Percentiles rank a stretch among this genome's conserved stretches.
Conservation (phyloP, 1,140 invertebrate genomes). For the Anoplolepis gracilipes region DNA sequence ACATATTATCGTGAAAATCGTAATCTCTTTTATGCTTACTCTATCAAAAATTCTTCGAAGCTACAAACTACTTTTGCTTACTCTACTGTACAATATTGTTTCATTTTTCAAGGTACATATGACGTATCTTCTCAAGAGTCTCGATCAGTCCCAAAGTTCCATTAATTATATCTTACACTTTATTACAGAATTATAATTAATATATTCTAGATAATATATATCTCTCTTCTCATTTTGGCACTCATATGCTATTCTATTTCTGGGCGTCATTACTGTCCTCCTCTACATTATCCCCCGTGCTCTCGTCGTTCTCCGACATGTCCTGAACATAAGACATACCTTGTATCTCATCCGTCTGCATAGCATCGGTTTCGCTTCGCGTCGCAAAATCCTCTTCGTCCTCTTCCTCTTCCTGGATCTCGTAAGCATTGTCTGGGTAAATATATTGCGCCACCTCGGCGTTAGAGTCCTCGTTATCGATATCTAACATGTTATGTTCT, state of each 20-base stretch:
- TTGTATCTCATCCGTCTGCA: conserved; percentile 56
- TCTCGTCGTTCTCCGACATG: conserved; percentile 39
- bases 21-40: neutral
- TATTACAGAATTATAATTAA: conserved; percentile 39
- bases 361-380: conserved; percentile 23
- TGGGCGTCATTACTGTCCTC: conserved; percentile 52
- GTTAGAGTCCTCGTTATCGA: conserved; percentile 81
- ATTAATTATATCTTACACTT: conserved; percentile 51
- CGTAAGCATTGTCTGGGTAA: conserved; percentile 45
- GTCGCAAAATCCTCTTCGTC: conserved; percentile 23
- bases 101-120: conserved; percentile 61
- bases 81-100: conserved; percentile 57
- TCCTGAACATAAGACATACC: conserved; percentile 77
- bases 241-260: conserved; percentile 59
- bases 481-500: conserved; percentile 76
- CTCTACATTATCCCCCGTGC: conserved; percentile 46
- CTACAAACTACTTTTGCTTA: conserved; percentile 43
- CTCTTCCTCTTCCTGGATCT: conserved; percentile 11
- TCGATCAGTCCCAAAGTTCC: neutral
- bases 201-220: conserved; percentile 5
- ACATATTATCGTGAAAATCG: conserved; percentile 1
- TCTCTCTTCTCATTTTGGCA: conserved; percentile 60
- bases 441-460: conserved; percentile 60
- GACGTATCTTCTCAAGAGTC: conserved; percentile 25
- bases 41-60: conserved; percentile 45